phyloP scores from a whole-genome alignment of 2,113 vertebrate species.

The Labrus mixtus region DNA sequence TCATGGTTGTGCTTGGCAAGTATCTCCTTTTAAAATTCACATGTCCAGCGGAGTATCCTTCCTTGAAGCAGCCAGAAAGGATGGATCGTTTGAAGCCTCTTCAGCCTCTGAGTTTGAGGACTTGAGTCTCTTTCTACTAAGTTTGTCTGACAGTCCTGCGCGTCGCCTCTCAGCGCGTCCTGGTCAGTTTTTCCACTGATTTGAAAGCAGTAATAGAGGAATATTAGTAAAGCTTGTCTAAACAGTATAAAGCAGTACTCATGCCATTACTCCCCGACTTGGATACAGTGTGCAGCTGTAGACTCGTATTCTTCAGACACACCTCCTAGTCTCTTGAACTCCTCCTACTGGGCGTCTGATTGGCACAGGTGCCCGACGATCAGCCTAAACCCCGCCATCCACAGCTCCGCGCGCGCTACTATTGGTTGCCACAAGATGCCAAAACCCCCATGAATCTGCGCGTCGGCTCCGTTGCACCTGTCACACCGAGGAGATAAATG shows the following conservation, averaged over 20 bases:
- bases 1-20: constrained; percentile 79
- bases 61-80: constrained; percentile 55
- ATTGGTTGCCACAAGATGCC: constrained; percentile 71
- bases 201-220: constrained; percentile 31
- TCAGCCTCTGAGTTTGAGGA: constrained; percentile 65
- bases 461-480: constrained; percentile 78
- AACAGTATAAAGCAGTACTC: constrained; percentile 78
- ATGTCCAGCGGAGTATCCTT: constrained; percentile 83
- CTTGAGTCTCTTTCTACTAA: constrained; percentile 60
- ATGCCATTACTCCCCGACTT: constrained; percentile 84
- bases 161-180: constrained; percentile 18
- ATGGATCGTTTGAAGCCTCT: constrained; percentile 49
- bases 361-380: constrained; percentile 72
- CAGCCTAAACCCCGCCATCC: constrained; percentile 43
- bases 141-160: constrained; percentile 54
- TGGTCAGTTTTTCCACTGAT: constrained; percentile 10
- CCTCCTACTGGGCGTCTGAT: constrained; percentile 71
- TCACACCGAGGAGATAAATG: constrained; percentile 58
- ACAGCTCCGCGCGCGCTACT: background rate
- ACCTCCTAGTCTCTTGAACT: constrained; percentile 63
- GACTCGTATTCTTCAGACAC: constrained; percentile 77
- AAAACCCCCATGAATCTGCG: constrained; percentile 54
- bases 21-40: constrained; percentile 83
- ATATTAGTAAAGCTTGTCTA: constrained; percentile 66
- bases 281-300: constrained; percentile 78